phyloP scores from a whole-genome alignment of 2,113 vertebrate species.

The Peromyscus maniculatus region DNA sequence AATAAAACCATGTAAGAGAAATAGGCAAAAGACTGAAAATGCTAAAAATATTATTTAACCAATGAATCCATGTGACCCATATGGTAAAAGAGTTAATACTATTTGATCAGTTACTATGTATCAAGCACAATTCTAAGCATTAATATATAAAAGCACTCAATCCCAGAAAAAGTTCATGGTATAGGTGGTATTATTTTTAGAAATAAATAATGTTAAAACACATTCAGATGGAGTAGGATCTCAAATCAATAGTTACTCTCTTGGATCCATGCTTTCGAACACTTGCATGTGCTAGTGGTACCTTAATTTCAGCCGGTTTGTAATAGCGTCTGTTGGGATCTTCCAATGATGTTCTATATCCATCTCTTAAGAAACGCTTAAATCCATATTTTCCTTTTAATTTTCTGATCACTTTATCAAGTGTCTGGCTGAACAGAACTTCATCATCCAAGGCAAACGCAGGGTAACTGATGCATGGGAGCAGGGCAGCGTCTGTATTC shows the following conservation, averaged over 20 bases:
- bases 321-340: constrained; percentile 95
- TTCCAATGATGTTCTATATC: constrained; percentile 95
- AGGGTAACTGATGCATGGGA: constrained; percentile 98
- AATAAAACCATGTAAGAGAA: neutral
- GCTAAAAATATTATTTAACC: neutral
- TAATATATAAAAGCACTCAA: neutral
- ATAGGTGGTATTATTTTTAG: neutral
- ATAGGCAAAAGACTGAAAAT: constrained; percentile 12
- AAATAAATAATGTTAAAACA: neutral
- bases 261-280: neutral
- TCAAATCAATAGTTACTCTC: neutral
- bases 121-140: neutral
- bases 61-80: neutral
- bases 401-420: constrained; percentile 97
- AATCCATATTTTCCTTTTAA: constrained; percentile 96
- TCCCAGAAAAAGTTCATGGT: neutral
- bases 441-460: constrained; percentile 98
- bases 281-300: constrained; percentile 71
- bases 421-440: constrained; percentile 94
- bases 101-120: neutral
- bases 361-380: constrained; percentile 96
- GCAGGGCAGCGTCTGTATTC: constrained; percentile 97
- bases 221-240: neutral
- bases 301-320: constrained; percentile 99
- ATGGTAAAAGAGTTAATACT: neutral